These are phyloP conservation scores for Loriculus beryllinus DNA, from an alignment of 2,797 vertebrate species.

Conservation along the genomic window DNA sequence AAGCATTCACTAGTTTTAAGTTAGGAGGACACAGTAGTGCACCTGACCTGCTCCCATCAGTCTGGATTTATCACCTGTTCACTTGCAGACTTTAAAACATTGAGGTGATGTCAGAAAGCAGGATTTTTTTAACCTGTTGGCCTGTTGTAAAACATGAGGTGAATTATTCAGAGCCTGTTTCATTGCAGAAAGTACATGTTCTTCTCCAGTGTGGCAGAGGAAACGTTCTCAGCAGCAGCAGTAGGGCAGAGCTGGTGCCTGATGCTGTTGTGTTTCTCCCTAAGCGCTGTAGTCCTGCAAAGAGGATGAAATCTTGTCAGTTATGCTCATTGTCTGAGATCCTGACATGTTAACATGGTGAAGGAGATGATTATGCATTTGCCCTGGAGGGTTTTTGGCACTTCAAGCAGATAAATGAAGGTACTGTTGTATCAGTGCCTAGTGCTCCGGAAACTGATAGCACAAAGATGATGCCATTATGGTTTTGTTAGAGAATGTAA, in stretches of 20 bases:
- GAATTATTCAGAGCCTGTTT: background rate
- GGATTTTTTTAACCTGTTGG: background rate
- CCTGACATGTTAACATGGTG: background rate
- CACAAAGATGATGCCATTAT: background rate
- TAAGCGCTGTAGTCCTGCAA: background rate
- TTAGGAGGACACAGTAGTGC: background rate
- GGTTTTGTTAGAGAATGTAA: constrained; percentile 20
- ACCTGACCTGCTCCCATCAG: background rate
- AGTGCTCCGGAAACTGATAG: background rate
- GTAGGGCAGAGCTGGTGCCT: background rate
- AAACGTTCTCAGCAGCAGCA: background rate
- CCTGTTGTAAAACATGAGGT: background rate
- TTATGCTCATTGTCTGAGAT: constrained; percentile 39
- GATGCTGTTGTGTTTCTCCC: background rate
- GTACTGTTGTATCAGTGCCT: constrained; percentile 5
- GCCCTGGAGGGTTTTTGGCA: constrained; percentile 7
- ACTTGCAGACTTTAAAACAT: background rate
- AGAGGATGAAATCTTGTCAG: constrained; percentile 22
- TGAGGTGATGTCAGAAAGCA: background rate
- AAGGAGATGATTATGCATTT: constrained; percentile 8
- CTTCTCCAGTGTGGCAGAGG: background rate
- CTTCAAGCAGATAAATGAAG: background rate
- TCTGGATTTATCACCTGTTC: background rate
- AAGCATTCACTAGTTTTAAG: background rate
- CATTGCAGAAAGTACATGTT: background rate